A percentile compares a stretch with the other conserved stretches of the same genome.
These are phyloP conservation scores for Cryptocephalus moraei DNA, from an alignment of 2,888 invertebrate genomes.

Conservation along the genomic window DNA sequence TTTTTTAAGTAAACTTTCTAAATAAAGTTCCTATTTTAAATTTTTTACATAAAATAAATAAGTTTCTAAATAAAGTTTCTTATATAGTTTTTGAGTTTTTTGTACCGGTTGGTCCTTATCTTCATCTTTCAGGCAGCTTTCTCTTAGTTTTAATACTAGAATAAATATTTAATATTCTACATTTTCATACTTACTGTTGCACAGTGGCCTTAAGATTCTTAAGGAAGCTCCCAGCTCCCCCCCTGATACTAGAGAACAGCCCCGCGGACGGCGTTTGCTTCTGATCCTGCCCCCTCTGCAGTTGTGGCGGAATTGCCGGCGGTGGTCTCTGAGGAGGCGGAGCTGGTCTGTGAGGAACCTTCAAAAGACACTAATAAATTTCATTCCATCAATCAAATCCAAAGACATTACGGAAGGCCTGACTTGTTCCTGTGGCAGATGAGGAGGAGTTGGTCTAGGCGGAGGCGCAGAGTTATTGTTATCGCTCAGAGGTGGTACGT, in stretches of 20 bases:
- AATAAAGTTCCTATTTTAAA: no score
- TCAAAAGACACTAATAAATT: background rate
- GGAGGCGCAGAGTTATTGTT: slow-evolving; percentile 21
- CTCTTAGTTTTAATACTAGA: no score
- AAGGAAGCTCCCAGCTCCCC: slow-evolving; percentile 86
- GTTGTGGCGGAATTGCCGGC: slow-evolving; percentile 18
- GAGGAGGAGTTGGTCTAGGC: slow-evolving; percentile 24
- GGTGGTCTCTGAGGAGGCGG: slow-evolving; percentile 27
- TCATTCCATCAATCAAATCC: background rate
- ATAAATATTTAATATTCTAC: background rate
- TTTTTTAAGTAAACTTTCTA: no score
- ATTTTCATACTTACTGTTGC: slow-evolving; percentile 58
- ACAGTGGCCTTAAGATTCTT: slow-evolving; percentile 94
- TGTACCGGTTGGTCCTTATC: no score
- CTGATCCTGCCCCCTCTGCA: slow-evolving; percentile 21
- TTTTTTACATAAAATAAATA: no score
- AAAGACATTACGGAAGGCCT: slow-evolving; percentile 13
- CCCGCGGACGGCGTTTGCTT: slow-evolving; percentile 36
- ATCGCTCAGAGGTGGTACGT: slow-evolving; percentile 19
- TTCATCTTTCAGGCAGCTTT: no score
- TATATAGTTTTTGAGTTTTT: no score
- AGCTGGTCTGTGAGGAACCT: slow-evolving; percentile 18
- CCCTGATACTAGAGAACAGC: slow-evolving; percentile 76
- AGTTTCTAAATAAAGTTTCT: no score
- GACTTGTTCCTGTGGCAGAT: slow-evolving; percentile 21